Base-by-base conservation (phyloP, 2,113 vertebrate genomes). In the Neogobius melanostomus region DNA sequence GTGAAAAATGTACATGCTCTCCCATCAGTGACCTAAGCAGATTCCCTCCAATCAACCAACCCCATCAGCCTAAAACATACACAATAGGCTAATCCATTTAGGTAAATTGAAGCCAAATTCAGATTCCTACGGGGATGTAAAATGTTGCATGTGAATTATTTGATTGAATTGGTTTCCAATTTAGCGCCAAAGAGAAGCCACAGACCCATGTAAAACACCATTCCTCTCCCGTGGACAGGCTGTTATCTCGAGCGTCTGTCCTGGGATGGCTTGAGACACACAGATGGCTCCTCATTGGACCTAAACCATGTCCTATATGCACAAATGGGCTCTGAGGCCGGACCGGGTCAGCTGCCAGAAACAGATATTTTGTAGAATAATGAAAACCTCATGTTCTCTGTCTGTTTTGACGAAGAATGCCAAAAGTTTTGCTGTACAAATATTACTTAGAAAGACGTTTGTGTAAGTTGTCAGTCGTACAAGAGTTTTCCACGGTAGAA, bases 211-310 rank as follows among this genome's bases (percentile, higher is more conserved):
- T 51, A n/a, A 73, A 57, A 16, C n/a, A 14, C n/a, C 59, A 66
- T 42, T 62, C 17, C 49, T 1, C 59, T 14, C 16, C 7, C 28
- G 6, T 8, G 54, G 11, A 43, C 28, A 42, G 57, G 11, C 12
- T 42, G 12, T 43, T 66, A 51, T 68, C 47, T 8, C 57, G 64
- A 53, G 66, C 10, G 16, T 64, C 82, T 53, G 68, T 65, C 78
- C 79, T 80, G 9, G 60, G 51, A 66, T 45, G 76, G 59, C 75
- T 69, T 42, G 51, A 66, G 54, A 74, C 17, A 79, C 82, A 70
- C 88, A 91, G 87, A 90, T 87, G 88, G 88, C 82, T 83, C 67
- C 4, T 83, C 65, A 52, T 79, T 90, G 90, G 85, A 82, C 69
- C 68, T 65, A 57, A 68, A 74, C 80, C 88, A 77, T 85, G 85